phyloP scores from a whole-genome alignment of 2,888 invertebrate genomes.

The Andrena minutula region DNA sequence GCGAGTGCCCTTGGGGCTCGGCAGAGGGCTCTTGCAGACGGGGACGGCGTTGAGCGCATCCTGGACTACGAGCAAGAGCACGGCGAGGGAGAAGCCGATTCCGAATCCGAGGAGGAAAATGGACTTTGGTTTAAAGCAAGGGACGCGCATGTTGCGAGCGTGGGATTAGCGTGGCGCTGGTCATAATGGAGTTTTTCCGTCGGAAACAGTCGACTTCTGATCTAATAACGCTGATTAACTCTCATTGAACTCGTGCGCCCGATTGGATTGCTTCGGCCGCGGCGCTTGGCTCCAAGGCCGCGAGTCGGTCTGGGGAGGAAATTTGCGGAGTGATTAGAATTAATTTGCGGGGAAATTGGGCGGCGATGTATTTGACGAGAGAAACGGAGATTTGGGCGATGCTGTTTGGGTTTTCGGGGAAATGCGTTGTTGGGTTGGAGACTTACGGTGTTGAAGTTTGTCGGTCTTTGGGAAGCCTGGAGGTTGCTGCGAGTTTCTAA shows the following conservation, averaged over 20 bases:
- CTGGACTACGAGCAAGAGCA: constrained; percentile 37
- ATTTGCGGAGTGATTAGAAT: background rate
- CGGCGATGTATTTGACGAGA: background rate
- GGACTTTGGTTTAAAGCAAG: constrained; percentile 37
- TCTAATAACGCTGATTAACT: constrained; percentile 44
- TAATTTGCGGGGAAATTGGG: background rate
- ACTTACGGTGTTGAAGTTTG: background rate
- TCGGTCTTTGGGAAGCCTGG: background rate
- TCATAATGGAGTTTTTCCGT: background rate
- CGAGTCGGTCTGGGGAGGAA: background rate
- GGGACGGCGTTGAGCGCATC: background rate
- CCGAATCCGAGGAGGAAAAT: constrained; percentile 63
- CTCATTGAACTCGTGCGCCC: constrained; percentile 31
- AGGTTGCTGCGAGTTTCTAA: background rate
- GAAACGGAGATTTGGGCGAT: background rate
- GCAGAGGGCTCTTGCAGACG: background rate
- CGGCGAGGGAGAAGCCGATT: constrained; percentile 59
- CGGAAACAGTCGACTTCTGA: constrained; percentile 26
- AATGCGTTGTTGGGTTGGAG: no score
- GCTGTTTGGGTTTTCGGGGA: no score
- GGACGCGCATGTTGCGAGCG: constrained; percentile 43
- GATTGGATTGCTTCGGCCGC: constrained; percentile 9
- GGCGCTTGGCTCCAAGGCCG: background rate
- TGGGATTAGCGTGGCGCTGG: background rate
- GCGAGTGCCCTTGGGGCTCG: background rate